Conservation (phyloP, 2,888 invertebrate genomes). For the Andrena fulva region DNA sequence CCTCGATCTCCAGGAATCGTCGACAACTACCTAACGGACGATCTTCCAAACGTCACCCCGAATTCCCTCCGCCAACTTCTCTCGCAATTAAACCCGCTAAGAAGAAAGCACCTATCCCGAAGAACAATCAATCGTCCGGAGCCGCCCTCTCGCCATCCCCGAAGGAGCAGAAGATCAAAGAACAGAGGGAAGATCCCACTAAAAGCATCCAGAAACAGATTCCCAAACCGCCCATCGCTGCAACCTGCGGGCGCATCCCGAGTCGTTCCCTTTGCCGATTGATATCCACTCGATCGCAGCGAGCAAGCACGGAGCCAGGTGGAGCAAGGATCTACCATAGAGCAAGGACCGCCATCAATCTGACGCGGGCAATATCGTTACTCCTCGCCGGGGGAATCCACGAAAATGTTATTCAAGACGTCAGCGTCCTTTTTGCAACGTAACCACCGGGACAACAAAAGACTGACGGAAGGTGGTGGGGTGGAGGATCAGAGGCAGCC, state of each 20-base stretch:
- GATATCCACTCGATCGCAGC: constrained; percentile 28
- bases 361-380: constrained; percentile 37
- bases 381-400: constrained; percentile 15
- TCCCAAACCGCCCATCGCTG: not conserved
- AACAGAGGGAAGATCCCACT: too few relatives aligned
- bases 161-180: too few relatives aligned
- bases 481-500: not conserved
- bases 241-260: not conserved
- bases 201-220: constrained; percentile 3
- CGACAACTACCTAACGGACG: too few relatives aligned
- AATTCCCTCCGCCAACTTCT: too few relatives aligned
- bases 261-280: not conserved
- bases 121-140: too few relatives aligned
- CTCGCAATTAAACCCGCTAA: too few relatives aligned
- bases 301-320: not conserved
- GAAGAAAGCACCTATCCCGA: too few relatives aligned
- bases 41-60: too few relatives aligned
- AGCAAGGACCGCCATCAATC: constrained; percentile 35
- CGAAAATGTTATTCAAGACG: constrained; percentile 52
- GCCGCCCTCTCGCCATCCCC: too few relatives aligned
- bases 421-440: constrained; percentile 32
- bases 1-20: too few relatives aligned
- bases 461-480: constrained; percentile 3
- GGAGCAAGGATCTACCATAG: not conserved
- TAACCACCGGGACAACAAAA: constrained; percentile 44